Evolutionary conservation across 2,113 vertebrate species (phyloP).

Genomic region (Phaethon lepturus): DNA sequence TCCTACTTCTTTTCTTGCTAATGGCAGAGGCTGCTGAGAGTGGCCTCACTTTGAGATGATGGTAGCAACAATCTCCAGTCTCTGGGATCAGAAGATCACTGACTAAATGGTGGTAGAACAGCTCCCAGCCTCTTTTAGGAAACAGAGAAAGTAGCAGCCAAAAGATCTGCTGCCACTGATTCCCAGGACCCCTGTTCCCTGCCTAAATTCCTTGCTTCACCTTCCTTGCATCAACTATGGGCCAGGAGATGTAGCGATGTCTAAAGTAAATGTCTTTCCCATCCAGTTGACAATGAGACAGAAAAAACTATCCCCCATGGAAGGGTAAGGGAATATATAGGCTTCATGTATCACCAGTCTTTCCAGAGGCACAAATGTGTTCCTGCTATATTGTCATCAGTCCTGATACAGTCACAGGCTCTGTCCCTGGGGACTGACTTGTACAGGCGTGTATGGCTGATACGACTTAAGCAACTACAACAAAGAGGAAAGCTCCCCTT

Average conservation of each 20-base stretch:
- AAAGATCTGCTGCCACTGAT: not conserved
- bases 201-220: not conserved
- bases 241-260: not conserved
- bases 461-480: not conserved
- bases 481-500: not conserved
- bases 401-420: not conserved
- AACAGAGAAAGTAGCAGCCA: not conserved
- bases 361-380: not conserved
- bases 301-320: not conserved
- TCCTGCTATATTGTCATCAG: not conserved
- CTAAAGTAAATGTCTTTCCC: not conserved
- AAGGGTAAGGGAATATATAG: not conserved
- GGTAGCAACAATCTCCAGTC: not conserved
- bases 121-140: not conserved
- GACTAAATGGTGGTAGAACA: not conserved
- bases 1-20: not conserved
- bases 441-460: not conserved
- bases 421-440: not conserved
- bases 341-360: not conserved
- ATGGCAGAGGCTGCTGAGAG: not conserved
- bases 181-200: not conserved
- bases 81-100: not conserved
- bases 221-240: not conserved
- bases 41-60: not conserved
- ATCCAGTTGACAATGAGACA: not conserved